phyloP scores from a whole-genome alignment of 2,888 invertebrate genomes.

The Aphidius colemani region DNA sequence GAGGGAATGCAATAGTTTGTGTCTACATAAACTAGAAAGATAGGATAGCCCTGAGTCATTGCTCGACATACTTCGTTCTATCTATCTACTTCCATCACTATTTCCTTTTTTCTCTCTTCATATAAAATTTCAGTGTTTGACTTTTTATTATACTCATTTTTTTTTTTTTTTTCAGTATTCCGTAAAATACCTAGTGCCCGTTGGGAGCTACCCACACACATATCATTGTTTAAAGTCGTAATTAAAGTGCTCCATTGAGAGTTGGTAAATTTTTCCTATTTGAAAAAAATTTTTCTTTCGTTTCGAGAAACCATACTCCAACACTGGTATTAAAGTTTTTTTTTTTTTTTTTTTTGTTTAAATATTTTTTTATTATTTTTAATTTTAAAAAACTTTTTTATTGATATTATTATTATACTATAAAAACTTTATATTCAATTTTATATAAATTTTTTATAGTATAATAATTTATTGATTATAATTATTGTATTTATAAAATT shows the following conservation, averaged over 20 bases:
- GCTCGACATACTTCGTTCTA: constrained; percentile 16
- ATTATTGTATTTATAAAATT: too few species aligned
- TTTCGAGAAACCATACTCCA: neutral
- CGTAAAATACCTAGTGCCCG: constrained; percentile 8
- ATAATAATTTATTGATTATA: too few species aligned
- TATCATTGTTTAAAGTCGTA: constrained; percentile 17
- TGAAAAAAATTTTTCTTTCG: constrained; percentile 2
- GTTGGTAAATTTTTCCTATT: constrained; percentile 11
- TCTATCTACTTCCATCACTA: neutral
- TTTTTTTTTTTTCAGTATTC: constrained; percentile 7
- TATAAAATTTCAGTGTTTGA: too few species aligned
- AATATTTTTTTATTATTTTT: too few species aligned
- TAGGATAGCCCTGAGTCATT: constrained; percentile 30
- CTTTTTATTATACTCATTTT: neutral
- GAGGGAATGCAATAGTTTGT: constrained; percentile 54
- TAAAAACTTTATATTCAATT: too few species aligned
- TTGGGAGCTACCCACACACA: constrained; percentile 4
- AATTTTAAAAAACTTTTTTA: too few species aligned
- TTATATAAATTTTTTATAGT: too few species aligned
- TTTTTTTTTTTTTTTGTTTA: too few species aligned
- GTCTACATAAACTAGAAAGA: constrained; percentile 34
- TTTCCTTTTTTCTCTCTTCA: neutral
- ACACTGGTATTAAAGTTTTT: too few species aligned
- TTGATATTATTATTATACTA: too few species aligned
- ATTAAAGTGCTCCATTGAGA: constrained; percentile 12